Evolutionary conservation across 2,888 invertebrate species (phyloP).

Genomic region (Notodonta dromedarius): DNA sequence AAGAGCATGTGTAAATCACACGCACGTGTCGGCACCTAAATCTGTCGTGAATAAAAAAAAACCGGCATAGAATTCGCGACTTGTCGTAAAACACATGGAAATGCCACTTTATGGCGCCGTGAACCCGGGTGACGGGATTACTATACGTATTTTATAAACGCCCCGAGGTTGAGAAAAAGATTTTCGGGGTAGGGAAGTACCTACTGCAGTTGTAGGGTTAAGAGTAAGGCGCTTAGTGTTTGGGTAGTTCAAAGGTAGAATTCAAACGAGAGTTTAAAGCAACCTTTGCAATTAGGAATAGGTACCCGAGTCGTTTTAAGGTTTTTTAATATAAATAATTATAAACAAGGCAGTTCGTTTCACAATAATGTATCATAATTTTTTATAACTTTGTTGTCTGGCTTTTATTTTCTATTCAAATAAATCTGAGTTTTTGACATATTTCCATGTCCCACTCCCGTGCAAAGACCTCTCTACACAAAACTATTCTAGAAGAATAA

Average conservation of each 20-base stretch:
- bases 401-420: no score
- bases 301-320: no score
- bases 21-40: constrained; percentile 59
- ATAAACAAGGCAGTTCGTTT: no score
- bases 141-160: constrained; percentile 69
- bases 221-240: constrained; percentile 7
- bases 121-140: constrained; percentile 35
- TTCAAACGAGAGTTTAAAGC: not conserved
- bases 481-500: no score
- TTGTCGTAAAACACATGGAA: constrained; percentile 68
- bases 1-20: constrained; percentile 50
- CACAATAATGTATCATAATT: no score
- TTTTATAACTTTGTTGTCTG: no score
- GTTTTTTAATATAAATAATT: no score
- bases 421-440: no score
- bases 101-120: constrained; percentile 70
- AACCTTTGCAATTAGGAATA: not conserved
- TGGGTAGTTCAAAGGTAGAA: not conserved
- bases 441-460: no score
- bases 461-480: no score
- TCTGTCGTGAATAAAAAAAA: constrained; percentile 60
- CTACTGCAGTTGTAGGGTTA: constrained; percentile 29
- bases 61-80: constrained; percentile 49
- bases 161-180: constrained; percentile 56
- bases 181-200: constrained; percentile 35